These are phyloP conservation scores for Lasioglossum baleicum DNA, from an alignment of 1,140 invertebrate genomes.

Conservation along the genomic window DNA sequence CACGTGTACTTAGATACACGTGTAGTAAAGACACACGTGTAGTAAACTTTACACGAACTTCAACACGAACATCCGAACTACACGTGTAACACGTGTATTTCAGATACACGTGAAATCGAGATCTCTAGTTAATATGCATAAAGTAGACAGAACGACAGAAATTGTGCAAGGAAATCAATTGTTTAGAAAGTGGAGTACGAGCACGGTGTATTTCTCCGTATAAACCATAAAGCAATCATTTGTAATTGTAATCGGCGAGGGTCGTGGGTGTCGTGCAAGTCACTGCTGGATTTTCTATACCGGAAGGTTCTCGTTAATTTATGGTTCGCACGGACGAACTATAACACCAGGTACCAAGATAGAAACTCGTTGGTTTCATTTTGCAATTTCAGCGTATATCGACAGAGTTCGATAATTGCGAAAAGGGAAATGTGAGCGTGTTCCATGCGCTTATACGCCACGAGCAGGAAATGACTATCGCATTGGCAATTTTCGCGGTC, in stretches of 20 bases:
- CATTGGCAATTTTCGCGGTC: neutral
- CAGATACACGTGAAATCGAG: no score
- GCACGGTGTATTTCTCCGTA: neutral
- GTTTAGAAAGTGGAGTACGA: neutral
- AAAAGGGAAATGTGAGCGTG: neutral
- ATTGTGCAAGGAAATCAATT: neutral
- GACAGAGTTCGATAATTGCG: neutral
- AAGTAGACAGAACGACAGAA: neutral
- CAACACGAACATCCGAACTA: no score
- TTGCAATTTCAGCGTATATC: neutral
- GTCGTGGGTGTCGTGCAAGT: neutral
- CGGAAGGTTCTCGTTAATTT: neutral
- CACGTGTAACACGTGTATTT: no score
- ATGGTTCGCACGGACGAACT: no score
- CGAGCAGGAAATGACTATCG: neutral
- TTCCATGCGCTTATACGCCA: neutral
- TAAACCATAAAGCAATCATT: neutral
- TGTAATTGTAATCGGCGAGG: neutral
- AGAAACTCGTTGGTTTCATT: neutral
- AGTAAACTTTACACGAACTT: no score
- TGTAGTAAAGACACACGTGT: no score
- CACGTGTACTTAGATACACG: no score
- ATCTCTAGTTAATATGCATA: no score
- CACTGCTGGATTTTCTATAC: neutral
- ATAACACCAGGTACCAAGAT: neutral